Conservation (phyloP, 2,888 invertebrate genomes). For the Eilema caniola region DNA sequence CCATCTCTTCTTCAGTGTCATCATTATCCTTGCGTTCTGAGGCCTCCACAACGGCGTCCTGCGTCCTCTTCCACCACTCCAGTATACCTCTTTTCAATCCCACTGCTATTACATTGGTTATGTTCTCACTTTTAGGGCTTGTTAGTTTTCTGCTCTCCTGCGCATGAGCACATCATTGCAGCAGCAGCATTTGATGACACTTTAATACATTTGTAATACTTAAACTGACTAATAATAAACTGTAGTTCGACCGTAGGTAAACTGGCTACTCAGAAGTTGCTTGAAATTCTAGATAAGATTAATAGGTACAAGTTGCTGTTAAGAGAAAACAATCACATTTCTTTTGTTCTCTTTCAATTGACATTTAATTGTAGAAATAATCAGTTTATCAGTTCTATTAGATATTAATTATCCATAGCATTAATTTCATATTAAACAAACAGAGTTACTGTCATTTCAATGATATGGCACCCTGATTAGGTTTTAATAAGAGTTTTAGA, state of each 20-base stretch:
- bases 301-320: background rate
- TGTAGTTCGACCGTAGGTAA: too few relatives aligned
- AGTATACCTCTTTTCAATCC: background rate
- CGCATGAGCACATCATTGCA: too few relatives aligned
- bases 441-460: background rate
- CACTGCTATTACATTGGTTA: background rate
- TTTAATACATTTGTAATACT: too few relatives aligned
- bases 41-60: too few relatives aligned
- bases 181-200: too few relatives aligned
- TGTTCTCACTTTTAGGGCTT: background rate
- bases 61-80: too few relatives aligned
- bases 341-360: background rate
- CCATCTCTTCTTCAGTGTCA: too few relatives aligned
- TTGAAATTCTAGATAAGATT: too few relatives aligned
- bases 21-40: too few relatives aligned
- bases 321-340: background rate
- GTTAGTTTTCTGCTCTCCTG: too few relatives aligned
- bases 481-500: background rate
- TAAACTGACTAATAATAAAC: too few relatives aligned
- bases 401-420: background rate
- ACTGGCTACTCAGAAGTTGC: too few relatives aligned
- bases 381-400: background rate
- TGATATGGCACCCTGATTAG: background rate
- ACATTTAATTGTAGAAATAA: background rate
- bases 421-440: background rate